A percentile compares a stretch with the other conserved stretches of the same genome.
Evolutionary conservation across 2,113 vertebrate genomes (phyloP).

Genomic region (Cyprinodon brontotheroides): DNA sequence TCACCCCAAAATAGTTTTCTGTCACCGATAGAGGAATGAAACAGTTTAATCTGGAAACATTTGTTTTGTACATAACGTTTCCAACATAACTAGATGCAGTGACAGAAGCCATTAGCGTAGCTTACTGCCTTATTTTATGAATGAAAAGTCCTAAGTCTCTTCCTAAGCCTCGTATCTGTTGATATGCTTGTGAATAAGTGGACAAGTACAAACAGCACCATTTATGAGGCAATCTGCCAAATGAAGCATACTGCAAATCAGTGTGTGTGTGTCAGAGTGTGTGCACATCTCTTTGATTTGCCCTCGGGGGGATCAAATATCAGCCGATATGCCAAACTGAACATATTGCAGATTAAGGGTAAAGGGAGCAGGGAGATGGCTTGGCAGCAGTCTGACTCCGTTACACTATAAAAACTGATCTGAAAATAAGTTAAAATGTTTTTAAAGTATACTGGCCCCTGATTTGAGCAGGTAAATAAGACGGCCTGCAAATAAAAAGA

Average conservation of each 20-base stretch:
- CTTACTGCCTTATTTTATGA: constrained; percentile 19
- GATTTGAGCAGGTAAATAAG: not conserved
- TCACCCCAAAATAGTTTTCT: not conserved
- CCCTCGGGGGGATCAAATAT: constrained; percentile 51
- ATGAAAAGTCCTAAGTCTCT: constrained; percentile 5
- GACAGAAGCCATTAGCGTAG: not conserved
- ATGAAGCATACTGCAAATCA: constrained; percentile 51
- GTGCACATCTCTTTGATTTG: constrained; percentile 40
- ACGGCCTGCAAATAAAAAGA: too few species aligned
- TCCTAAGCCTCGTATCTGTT: not conserved
- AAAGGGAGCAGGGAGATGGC: constrained; percentile 41
- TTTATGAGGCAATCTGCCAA: constrained; percentile 54
- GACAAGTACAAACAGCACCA: constrained; percentile 39
- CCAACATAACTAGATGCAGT: not conserved
- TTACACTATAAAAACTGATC: constrained; percentile 7
- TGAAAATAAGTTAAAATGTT: too few species aligned
- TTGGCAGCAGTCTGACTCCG: constrained; percentile 51
- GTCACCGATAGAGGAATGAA: not conserved
- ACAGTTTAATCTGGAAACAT: not conserved
- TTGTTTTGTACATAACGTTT: not conserved
- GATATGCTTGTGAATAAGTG: constrained; percentile 25
- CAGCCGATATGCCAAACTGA: constrained; percentile 62
- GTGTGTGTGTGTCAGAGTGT: constrained; percentile 4
- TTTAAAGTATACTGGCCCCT: too few species aligned
- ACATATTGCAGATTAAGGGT: constrained; percentile 67